Percentiles rank a stretch among this genome's conserved stretches.
phyloP scores from a whole-genome alignment of 92 coral and sea anemone species.

The Hydrozoanthus gracilis region DNA sequence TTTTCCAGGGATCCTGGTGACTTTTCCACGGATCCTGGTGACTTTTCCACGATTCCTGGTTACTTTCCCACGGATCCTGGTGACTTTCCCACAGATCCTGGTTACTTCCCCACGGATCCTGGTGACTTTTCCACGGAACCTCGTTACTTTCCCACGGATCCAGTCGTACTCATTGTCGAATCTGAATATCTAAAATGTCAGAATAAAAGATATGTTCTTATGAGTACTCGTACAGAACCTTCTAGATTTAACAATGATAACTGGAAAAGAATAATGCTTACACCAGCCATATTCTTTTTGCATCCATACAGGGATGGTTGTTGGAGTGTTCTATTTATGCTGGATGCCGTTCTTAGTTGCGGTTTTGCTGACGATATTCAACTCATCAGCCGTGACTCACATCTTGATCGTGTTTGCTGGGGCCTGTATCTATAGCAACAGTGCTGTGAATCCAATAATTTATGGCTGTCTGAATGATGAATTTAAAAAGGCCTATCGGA shows the following conservation, averaged over 20 bases:
- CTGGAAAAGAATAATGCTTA: not conserved
- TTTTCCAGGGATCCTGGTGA: too few relatives aligned
- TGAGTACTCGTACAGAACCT: not conserved
- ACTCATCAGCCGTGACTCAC: constrained; percentile 51
- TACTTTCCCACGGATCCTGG: too few relatives aligned
- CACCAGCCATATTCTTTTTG: not conserved
- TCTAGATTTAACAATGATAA: not conserved
- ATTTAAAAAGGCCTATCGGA: constrained; percentile 53
- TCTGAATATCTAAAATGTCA: too few relatives aligned
- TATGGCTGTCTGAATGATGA: constrained; percentile 65
- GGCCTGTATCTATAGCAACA: constrained; percentile 50
- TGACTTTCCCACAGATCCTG: too few relatives aligned
- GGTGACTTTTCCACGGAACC: too few relatives aligned
- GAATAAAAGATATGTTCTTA: too few relatives aligned
- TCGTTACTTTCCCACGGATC: too few relatives aligned
- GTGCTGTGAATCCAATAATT: constrained; percentile 68
- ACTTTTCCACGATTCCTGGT: too few relatives aligned
- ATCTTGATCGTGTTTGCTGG: constrained; percentile 37
- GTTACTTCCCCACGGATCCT: too few relatives aligned
- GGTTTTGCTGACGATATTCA: constrained; percentile 49
- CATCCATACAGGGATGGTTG: constrained; percentile 48
- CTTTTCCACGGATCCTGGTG: too few relatives aligned
- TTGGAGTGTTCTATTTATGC: constrained; percentile 64
- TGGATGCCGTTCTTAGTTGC: constrained; percentile 64
- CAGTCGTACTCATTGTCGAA: too few relatives aligned